These are phyloP conservation scores for Ianthella basta DNA, from an alignment of 37 sponge, comb jelly and placozoan genomes.

Conservation along the genomic window DNA sequence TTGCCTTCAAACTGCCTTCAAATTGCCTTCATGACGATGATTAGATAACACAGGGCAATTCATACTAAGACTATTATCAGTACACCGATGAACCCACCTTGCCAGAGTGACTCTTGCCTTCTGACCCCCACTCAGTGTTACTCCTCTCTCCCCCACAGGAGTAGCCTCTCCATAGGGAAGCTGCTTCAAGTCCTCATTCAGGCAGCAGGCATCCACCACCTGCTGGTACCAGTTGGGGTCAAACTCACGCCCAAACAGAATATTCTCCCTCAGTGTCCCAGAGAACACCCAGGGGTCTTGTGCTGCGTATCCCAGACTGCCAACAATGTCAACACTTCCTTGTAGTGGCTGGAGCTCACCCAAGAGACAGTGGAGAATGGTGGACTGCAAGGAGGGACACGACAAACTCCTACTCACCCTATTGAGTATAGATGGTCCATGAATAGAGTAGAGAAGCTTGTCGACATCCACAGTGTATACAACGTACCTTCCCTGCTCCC, in stretches of 20 bases:
- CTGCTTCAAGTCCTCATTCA: constrained; percentile 48
- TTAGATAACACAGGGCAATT: no score
- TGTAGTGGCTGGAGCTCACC: constrained; percentile 43
- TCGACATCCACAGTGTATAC: no score
- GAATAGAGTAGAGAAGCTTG: no score
- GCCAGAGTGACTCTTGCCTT: constrained; percentile 60
- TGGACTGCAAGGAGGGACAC: constrained; percentile 11
- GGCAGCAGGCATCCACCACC: constrained; percentile 52
- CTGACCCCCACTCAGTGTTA: constrained; percentile 67
- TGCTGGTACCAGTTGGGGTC: constrained; percentile 44
- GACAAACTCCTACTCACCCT: no score
- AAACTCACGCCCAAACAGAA: constrained; percentile 51
- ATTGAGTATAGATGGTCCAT: neutral
- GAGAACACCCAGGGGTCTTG: constrained; percentile 68
- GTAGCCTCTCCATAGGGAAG: constrained; percentile 54
- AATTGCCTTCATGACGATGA: no score
- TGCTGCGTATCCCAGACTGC: constrained; percentile 39
- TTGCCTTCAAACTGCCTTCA: no score
- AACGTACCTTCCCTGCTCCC: constrained; percentile 45
- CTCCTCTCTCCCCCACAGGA: constrained; percentile 55
- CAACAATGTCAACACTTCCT: constrained; percentile 38
- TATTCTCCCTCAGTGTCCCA: constrained; percentile 57
- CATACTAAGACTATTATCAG: no score
- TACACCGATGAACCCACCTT: constrained; percentile 64
- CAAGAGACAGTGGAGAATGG: constrained; percentile 45